Conservation (phyloP, 2,888 invertebrate species). For the Netelia melanura region DNA sequence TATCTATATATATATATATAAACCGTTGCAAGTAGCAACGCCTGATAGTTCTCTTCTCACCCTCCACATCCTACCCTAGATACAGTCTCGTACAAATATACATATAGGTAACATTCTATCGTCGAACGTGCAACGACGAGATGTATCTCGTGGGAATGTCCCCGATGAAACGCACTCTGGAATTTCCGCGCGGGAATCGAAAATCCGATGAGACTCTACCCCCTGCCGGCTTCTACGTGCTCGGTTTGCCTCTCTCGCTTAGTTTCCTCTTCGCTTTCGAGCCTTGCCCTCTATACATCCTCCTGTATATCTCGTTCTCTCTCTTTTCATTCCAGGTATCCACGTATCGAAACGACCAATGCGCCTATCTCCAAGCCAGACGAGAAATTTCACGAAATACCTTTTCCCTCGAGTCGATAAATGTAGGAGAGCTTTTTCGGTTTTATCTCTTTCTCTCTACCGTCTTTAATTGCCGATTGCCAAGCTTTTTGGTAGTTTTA, state of each 20-base stretch:
- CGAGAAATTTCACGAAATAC: constrained; percentile 20
- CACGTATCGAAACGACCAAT: constrained; percentile 21
- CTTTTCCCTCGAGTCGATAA: constrained; percentile 25
- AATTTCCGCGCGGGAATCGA: constrained; percentile 63
- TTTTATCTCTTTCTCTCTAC: constrained; percentile 17
- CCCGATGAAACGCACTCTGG: constrained; percentile 64
- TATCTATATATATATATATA: not conserved
- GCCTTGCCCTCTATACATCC: not conserved
- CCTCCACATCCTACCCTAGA: not conserved
- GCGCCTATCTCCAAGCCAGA: constrained; percentile 15
- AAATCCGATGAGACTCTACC: constrained; percentile 56
- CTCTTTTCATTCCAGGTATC: not conserved
- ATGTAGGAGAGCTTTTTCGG: constrained; percentile 8
- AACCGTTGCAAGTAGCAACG: not conserved
- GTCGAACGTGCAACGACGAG: constrained; percentile 50
- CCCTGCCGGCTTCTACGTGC: constrained; percentile 44
- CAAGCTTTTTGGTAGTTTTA: not conserved
- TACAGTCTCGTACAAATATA: not conserved
- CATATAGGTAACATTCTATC: not conserved
- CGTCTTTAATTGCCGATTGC: constrained; percentile 2
- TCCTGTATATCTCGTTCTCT: constrained; percentile 11
- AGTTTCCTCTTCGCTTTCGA: constrained; percentile 25
- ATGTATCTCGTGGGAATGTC: constrained; percentile 64
- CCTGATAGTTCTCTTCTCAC: not conserved
- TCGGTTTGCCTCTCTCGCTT: constrained; percentile 29